Evolutionary conservation across 2,888 invertebrate species (phyloP).

Genomic region (Cryptus viduatorius): DNA sequence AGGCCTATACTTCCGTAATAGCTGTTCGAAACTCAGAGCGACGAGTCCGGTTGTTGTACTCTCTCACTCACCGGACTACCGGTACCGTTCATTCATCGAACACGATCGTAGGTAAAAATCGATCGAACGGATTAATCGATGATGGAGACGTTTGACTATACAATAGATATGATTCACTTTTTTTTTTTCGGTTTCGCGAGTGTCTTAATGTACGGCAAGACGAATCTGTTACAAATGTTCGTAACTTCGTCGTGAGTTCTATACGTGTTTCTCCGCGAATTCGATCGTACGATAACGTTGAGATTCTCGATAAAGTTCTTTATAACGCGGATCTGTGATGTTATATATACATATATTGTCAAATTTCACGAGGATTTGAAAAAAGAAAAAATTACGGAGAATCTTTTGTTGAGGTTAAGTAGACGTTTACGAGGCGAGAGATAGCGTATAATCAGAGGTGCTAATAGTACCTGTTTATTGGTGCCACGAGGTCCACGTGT

Average conservation of each 20-base stretch:
- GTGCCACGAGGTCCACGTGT: neutral
- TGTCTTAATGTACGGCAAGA: neutral
- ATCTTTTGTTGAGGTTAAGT: no score
- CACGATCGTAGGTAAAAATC: conserved; percentile 1
- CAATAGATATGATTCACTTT: neutral
- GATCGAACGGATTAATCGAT: conserved; percentile 29
- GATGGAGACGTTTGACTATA: neutral
- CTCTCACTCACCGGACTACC: conserved; percentile 50
- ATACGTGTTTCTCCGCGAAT: no score
- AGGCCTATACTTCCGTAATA: conserved; percentile 79
- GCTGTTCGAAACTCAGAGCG: conserved; percentile 68
- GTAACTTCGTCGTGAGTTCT: no score
- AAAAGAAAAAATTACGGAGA: no score
- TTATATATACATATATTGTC: no score
- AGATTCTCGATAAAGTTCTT: no score
- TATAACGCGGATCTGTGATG: no score
- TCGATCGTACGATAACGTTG: no score
- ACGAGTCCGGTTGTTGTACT: conserved; percentile 31
- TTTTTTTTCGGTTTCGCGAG: neutral
- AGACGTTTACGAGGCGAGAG: no score
- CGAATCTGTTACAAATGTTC: no score
- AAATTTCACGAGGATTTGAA: no score
- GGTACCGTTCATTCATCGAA: conserved; percentile 60
- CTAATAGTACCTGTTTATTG: neutral
- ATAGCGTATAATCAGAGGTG: no score